phyloP scores from a whole-genome alignment of 2,113 vertebrate genomes.

The Smithornis capensis region DNA sequence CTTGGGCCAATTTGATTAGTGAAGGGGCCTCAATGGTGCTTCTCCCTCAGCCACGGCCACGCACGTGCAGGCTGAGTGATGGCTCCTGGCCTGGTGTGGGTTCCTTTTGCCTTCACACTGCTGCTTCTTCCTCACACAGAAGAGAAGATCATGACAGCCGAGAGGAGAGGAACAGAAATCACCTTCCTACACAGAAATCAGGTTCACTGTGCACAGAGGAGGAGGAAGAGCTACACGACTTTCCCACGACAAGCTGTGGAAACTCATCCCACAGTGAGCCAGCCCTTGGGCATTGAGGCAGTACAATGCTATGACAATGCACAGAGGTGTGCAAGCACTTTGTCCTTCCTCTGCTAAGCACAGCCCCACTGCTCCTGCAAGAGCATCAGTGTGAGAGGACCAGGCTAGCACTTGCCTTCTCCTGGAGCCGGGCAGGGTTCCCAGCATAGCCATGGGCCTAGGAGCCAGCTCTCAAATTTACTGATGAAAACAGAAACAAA shows the following conservation, averaged over 20 bases:
- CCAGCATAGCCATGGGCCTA: neutral
- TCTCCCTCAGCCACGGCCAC: neutral
- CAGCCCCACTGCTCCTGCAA: neutral
- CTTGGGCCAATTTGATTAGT: neutral
- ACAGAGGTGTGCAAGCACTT: neutral
- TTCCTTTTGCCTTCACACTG: neutral
- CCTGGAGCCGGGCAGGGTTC: neutral
- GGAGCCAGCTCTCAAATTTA: neutral
- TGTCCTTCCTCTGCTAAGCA: neutral
- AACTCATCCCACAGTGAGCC: neutral
- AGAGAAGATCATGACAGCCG: neutral
- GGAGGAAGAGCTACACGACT: neutral
- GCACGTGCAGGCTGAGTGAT: neutral
- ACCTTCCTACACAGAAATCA: neutral
- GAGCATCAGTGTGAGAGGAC: neutral
- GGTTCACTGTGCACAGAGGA: neutral
- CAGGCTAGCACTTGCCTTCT: neutral
- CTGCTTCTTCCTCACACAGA: neutral
- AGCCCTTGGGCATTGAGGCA: neutral
- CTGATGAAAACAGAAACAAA: neutral
- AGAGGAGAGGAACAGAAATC: neutral
- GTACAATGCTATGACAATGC: neutral
- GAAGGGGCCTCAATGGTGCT: neutral
- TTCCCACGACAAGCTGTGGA: neutral
- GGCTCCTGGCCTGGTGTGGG: neutral